These are phyloP conservation scores for Callospermophilus lateralis DNA, from an alignment of 2,113 vertebrate genomes.

Conservation along the genomic window DNA sequence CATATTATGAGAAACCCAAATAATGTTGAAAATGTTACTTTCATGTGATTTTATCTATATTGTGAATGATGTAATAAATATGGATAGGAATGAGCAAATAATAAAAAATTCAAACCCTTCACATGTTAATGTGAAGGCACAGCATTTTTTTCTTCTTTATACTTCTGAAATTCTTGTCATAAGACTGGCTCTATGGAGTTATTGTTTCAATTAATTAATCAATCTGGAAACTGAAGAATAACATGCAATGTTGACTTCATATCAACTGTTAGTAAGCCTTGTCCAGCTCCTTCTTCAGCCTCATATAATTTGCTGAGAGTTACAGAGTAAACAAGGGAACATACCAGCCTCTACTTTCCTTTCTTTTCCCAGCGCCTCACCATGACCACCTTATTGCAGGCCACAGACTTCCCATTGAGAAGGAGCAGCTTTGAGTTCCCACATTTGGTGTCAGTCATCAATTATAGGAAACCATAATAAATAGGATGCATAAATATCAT, in stretches of 20 bases:
- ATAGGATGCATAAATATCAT: background rate
- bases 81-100: background rate
- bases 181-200: background rate
- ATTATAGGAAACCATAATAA: background rate
- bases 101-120: background rate
- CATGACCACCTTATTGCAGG: background rate
- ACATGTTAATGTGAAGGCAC: background rate
- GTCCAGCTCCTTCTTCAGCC: background rate
- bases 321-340: background rate
- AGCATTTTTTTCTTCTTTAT: background rate
- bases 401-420: background rate
- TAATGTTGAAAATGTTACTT: conserved; percentile 6
- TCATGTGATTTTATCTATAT: background rate
- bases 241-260: background rate
- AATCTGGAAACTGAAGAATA: background rate
- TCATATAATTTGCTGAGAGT: background rate
- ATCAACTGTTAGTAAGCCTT: background rate
- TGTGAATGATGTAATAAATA: background rate
- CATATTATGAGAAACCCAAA: background rate
- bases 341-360: background rate
- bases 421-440: background rate
- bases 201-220: background rate
- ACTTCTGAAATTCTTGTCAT: background rate
- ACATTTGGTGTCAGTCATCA: background rate
- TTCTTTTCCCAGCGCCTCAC: background rate